Evolutionary conservation across 2,888 invertebrate species (phyloP), one percentile per base, ranked within the genome.

Genomic region (Lamproptera curius): DNA sequence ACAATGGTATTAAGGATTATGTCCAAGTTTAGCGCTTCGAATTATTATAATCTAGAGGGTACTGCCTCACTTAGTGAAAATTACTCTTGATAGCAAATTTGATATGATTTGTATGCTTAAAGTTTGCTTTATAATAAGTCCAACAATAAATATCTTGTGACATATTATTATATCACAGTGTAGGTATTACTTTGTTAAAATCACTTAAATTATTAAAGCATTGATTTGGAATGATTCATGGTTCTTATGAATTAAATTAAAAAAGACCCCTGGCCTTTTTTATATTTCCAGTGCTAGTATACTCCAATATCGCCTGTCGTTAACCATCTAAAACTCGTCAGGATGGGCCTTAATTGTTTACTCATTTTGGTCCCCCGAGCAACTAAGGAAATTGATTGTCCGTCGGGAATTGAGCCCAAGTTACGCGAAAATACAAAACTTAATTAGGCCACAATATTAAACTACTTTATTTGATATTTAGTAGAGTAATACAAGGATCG

Each of bases 381-480:
- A 39, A 48, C 42, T 42, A 34, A 42, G 38, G 39, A 43, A 48
- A 48, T 42, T 48, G 48, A 43, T 48, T 48, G 39, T 42, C 42
- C 16, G 34, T 20, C 23, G 42, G 38, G 38, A 42, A 38, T 38
- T 48, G 48, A 42, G 42, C 16, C 37, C 38, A 13, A 9, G 15
- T 38, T 34, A 42, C 26, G 34, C 38, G 11, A 39, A 43, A 43
- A 48, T 37, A 38, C 42, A 48, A 42, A 42, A 42, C 34, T 38
- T 48, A 48, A 48, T 48, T 48, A 39, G 34, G 33, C 38, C 16
- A 31, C 37, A 42, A 47, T 39, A 43, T 42, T 39, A 42, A 34
- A 11, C 4, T 31, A 31, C 31, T n/a, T n/a, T n/a, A n/a, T n/a
- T n/a, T n/a, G n/a, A n/a, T n/a, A n/a, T n/a, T n/a, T n/a, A n/a